phyloP scores from a whole-genome alignment of 2,888 invertebrate species.

The Tiliacea aurago region DNA sequence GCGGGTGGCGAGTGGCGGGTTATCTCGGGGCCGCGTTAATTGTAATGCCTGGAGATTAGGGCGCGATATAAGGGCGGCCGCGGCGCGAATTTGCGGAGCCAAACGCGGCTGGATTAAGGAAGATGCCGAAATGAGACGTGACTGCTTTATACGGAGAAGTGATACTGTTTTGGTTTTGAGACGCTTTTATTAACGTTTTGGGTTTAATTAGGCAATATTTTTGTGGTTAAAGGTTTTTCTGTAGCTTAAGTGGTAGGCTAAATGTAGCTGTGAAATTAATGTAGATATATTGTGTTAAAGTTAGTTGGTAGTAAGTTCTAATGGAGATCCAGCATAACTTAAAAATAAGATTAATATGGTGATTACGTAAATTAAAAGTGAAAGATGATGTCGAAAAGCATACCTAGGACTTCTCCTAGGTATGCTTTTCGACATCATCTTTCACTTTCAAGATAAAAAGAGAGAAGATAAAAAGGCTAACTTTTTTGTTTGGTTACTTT shows the following conservation, averaged over 20 bases:
- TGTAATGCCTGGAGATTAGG: constrained; percentile 89
- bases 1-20: constrained; percentile 89
- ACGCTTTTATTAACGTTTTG: constrained; percentile 36
- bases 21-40: constrained; percentile 89
- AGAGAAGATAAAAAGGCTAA: no score
- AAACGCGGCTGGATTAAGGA: constrained; percentile 73
- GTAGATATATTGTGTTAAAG: neutral
- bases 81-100: constrained; percentile 68
- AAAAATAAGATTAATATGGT: neutral
- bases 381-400: neutral
- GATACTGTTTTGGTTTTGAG: constrained; percentile 52
- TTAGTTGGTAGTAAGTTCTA: neutral
- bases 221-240: constrained; percentile 2
- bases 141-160: constrained; percentile 65
- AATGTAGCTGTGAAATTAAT: neutral
- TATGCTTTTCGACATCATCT: no score
- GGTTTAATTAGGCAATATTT: constrained; percentile 1
- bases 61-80: constrained; percentile 82
- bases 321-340: neutral
- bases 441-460: no score
- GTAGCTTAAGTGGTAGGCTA: neutral
- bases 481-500: neutral
- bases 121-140: constrained; percentile 71
- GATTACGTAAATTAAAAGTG: neutral
- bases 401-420: no score